Conservation (phyloP, 2,797 vertebrate species). For the Bucorvus abyssinicus region DNA sequence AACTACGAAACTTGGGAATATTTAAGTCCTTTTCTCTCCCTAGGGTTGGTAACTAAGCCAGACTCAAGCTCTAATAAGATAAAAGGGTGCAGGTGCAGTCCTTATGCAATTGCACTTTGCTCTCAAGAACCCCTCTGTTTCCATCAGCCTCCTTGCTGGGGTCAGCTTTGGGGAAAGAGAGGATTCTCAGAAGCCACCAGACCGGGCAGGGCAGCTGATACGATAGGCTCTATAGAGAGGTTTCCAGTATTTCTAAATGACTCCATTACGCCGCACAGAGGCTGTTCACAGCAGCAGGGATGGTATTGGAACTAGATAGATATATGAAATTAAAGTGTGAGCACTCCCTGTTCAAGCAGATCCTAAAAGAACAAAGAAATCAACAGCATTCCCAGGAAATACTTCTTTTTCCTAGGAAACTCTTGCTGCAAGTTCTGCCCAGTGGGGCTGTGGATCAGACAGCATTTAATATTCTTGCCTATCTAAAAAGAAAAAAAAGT, state of each 20-base stretch:
- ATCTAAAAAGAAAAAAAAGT: not conserved
- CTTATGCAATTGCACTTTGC: not conserved
- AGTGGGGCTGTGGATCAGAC: not conserved
- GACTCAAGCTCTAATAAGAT: not conserved
- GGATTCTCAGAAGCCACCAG: not conserved
- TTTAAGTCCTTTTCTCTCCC: not conserved
- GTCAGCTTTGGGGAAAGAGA: not conserved
- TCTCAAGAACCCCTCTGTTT: not conserved
- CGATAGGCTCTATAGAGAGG: rapidly evolving
- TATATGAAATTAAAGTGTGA: not conserved
- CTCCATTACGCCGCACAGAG: not conserved
- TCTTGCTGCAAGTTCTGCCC: not conserved
- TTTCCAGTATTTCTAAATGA: not conserved
- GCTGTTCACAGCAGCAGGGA: not conserved
- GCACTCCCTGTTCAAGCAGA: not conserved
- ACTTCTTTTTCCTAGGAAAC: not conserved
- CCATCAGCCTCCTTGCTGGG: not conserved
- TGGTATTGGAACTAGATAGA: not conserved
- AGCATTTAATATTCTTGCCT: not conserved
- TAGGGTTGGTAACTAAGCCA: not conserved
- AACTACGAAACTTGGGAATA: not conserved
- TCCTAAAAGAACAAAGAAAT: not conserved
- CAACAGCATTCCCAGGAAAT: not conserved
- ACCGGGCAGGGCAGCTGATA: not conserved
- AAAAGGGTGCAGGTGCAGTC: not conserved